Evolutionary conservation across 2,888 invertebrate species (phyloP).

Genomic region (Apamea monoglypha): DNA sequence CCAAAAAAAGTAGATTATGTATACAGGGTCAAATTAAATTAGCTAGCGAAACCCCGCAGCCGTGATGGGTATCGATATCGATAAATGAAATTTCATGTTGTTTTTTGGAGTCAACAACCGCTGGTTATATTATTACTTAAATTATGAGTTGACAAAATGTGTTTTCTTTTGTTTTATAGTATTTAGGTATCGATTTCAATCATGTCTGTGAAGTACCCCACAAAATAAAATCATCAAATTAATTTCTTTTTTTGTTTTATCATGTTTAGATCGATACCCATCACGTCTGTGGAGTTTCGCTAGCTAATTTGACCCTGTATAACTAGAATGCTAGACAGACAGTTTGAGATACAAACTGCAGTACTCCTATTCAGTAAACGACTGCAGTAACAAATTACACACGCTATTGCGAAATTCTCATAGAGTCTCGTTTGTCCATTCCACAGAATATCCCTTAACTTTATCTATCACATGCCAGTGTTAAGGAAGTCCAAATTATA

Average conservation of each 20-base stretch:
- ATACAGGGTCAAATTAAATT: background rate
- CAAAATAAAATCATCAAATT: too few species aligned
- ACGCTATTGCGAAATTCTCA: background rate
- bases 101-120: background rate
- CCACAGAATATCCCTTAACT: slow-evolving; percentile 13
- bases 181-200: too few species aligned
- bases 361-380: background rate
- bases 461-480: slow-evolving; percentile 35
- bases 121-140: background rate
- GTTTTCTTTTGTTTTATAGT: too few species aligned
- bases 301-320: too few species aligned
- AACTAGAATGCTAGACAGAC: background rate
- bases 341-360: background rate
- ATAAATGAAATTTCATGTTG: too few species aligned
- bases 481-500: slow-evolving; percentile 70
- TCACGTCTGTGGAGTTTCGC: too few species aligned
- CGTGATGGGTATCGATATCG: background rate
- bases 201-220: too few species aligned
- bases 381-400: background rate
- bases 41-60: too few species aligned
- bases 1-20: background rate
- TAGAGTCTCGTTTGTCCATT: background rate
- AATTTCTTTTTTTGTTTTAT: too few species aligned
- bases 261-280: too few species aligned
- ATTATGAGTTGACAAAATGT: too few species aligned